A percentile compares a stretch with the other conserved stretches of the same genome.
These are phyloP conservation scores for Kuschelorhynchus macadamiae DNA, from an alignment of 2,888 invertebrate genomes.

Conservation along the genomic window DNA sequence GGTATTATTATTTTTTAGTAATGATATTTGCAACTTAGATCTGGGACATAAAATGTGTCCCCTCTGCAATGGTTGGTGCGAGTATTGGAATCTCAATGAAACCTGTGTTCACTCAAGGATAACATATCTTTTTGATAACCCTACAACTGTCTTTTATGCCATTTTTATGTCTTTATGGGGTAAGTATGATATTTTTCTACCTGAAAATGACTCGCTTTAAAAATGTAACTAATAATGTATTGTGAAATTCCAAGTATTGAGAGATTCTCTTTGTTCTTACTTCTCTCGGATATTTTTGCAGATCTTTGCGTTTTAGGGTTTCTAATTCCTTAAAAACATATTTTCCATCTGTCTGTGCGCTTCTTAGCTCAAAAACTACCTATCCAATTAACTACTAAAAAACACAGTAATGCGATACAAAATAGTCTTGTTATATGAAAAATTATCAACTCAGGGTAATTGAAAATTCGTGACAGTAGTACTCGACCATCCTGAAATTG, in stretches of 20 bases:
- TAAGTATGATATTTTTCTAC: slow-evolving; percentile 66
- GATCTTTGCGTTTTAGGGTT: not conserved
- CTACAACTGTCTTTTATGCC: slow-evolving; percentile 94
- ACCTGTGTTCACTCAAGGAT: slow-evolving; percentile 89
- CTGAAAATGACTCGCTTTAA: not conserved
- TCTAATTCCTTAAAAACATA: no score
- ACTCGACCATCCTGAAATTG: no score
- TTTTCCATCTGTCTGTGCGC: no score
- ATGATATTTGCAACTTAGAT: slow-evolving; percentile 79
- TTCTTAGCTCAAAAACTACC: no score
- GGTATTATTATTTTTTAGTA: slow-evolving; percentile 70
- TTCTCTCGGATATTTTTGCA: slow-evolving; percentile 5
- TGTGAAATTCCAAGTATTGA: not conserved
- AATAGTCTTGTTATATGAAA: no score
- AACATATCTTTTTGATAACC: slow-evolving; percentile 94
- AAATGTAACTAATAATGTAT: not conserved
- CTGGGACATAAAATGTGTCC: slow-evolving; percentile 89
- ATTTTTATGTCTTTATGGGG: slow-evolving; percentile 97
- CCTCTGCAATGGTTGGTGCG: slow-evolving; percentile 88
- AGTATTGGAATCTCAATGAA: slow-evolving; percentile 86
- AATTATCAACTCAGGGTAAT: no score
- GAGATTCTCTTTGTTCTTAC: not conserved
- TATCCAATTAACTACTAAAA: no score
- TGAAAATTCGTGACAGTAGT: no score
- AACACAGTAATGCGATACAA: no score